phyloP scores from a whole-genome alignment of 2,113 vertebrate species.

The Neotoma lepida region DNA sequence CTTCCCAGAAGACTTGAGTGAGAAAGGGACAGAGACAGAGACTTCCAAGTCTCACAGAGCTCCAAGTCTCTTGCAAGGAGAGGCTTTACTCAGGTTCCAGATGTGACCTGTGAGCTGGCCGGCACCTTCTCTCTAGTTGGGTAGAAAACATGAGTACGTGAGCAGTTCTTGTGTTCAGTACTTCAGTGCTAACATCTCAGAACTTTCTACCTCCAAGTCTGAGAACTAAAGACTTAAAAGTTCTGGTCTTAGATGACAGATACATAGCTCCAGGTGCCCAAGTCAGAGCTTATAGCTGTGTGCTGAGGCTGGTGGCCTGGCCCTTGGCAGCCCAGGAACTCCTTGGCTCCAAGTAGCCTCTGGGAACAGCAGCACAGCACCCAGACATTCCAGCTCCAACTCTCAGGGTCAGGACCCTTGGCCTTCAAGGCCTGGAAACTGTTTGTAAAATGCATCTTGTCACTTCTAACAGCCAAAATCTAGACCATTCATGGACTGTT shows the following conservation, averaged over 20 bases:
- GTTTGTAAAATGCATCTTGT: neutral
- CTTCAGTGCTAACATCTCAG: neutral
- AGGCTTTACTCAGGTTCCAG: neutral
- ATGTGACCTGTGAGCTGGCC: neutral
- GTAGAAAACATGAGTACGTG: neutral
- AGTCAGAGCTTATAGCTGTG: neutral
- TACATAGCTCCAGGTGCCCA: neutral
- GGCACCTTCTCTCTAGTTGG: neutral
- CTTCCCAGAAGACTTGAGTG: neutral
- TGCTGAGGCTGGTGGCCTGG: neutral
- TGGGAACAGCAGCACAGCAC: neutral
- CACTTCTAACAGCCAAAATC: neutral
- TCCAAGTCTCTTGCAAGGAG: neutral
- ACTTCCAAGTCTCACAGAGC: neutral
- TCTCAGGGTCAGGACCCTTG: neutral
- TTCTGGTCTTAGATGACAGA: neutral
- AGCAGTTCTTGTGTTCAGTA: neutral
- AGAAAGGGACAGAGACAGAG: neutral
- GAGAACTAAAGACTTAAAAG: neutral
- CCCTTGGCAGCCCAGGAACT: neutral
- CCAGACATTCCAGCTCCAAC: neutral
- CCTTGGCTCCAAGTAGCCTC: neutral
- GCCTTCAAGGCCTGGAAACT: neutral
- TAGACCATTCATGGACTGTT: neutral
- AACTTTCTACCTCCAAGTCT: neutral